These are phyloP conservation scores for Agelas oroides DNA, from an alignment of 37 sponge, comb jelly and placozoan species.

Conservation along the genomic window DNA sequence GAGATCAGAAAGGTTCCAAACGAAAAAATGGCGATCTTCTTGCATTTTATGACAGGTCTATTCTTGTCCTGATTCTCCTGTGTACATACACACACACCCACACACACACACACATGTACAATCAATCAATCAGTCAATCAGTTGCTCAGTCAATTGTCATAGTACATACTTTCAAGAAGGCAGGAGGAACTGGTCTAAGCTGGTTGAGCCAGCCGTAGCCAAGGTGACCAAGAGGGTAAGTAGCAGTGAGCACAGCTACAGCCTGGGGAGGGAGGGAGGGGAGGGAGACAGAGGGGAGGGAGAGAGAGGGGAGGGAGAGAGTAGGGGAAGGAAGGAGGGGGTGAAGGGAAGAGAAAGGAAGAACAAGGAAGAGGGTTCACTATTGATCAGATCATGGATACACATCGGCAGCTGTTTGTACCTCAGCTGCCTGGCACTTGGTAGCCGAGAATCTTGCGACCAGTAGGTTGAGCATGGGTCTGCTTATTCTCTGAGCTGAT, in stretches of 20 bases:
- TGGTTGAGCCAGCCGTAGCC: constrained; percentile 75
- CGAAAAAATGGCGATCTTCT: constrained; percentile 30
- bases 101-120: no score
- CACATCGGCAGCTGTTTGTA: background rate
- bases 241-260: constrained; percentile 62
- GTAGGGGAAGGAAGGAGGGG: no score
- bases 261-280: no score
- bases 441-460: constrained; percentile 35
- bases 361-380: background rate
- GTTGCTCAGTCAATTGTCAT: no score
- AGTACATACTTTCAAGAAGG: constrained; percentile 62
- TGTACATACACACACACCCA: background rate
- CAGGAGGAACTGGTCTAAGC: constrained; percentile 53
- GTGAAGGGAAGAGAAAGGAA: background rate
- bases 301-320: no score
- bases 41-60: constrained; percentile 14
- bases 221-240: constrained; percentile 68
- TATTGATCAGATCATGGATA: background rate
- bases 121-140: no score
- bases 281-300: no score
- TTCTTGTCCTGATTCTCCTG: background rate
- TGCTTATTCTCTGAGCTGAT: constrained; percentile 51
- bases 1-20: constrained; percentile 7
- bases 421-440: constrained; percentile 35
- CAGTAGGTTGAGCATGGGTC: constrained; percentile 66